Base-by-base conservation (phyloP, 2,797 vertebrate genomes). In the Nasua narica region DNA sequence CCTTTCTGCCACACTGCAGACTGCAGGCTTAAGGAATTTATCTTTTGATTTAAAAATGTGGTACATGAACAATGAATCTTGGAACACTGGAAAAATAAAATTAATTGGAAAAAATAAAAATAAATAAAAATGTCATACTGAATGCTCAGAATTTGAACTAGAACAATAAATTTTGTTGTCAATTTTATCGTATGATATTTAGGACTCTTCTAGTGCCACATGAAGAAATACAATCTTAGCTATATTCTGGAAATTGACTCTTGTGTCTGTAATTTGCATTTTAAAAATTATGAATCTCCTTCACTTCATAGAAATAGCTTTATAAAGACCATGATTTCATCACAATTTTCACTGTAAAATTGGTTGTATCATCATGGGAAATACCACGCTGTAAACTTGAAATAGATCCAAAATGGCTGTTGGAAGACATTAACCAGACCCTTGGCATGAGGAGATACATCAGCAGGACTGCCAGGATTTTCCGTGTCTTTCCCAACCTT, bases 331-430 rank as follows among this genome's bases (percentile, higher is more conserved):
- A 83, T 67, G 56, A 90, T 93, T 62, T 83, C 52, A 13, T 95
- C 58, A 14, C 72, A 50, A 37, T 70, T 96, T 96, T 92, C 65
- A 82, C 77, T 54, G 46, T 94, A n/a, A 95, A 83, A 76, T 90
- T 37, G 46, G 29, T 93, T 86, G 21, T 79, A 7, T 92, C 54
- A 10, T 76, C 58, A 27, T 60, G 92, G 50, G 29, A 90, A 82
- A 58, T 92, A 35, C 32, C 58, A 37, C 32, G 19, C 58, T 18
- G 4, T 74, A 52, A 46, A 91, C 56, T 87, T 74, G 82, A 87
- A 86, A 29, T 72, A 62, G 81, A 95, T 90, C 43, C 78, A 90
- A 0, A 92, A 60, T 48, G 43, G 37, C 58, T 88, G 32, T 62
- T 62, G 62, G 40, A 76, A 84, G 62, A 67, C 56, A 13, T 79